Percentiles rank a stretch among this genome's conserved stretches.
phyloP scores from a whole-genome alignment of 2,797 vertebrate species.

The Lacerta bilineata region DNA sequence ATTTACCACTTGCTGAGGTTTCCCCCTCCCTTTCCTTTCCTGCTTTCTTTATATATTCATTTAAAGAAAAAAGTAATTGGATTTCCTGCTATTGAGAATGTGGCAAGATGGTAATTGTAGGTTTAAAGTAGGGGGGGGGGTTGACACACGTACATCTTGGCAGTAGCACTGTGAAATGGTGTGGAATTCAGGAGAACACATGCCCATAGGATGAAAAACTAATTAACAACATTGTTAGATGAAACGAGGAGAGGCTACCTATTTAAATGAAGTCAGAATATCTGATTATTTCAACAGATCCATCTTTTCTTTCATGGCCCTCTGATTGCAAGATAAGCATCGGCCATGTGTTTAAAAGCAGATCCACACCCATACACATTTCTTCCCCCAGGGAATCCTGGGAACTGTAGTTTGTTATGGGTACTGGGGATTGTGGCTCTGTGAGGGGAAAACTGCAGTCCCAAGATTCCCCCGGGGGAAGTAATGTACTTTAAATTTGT shows the following conservation, averaged over 20 bases:
- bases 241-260: slow-evolving; percentile 4
- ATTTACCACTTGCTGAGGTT: slow-evolving; percentile 37
- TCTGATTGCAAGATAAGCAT: too few species aligned
- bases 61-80: slow-evolving; percentile 32
- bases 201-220: slow-evolving; percentile 27
- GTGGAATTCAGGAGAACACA: not conserved
- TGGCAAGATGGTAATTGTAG: slow-evolving; percentile 8
- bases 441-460: too few species aligned
- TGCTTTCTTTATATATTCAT: slow-evolving; percentile 17
- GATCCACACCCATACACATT: too few species aligned
- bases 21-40: not conserved
- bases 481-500: too few species aligned
- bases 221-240: not conserved
- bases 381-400: too few species aligned
- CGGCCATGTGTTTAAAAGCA: too few species aligned
- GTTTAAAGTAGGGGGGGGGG: not conserved
- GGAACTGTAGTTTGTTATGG: too few species aligned
- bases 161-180: not conserved
- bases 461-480: too few species aligned
- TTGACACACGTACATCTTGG: not conserved
- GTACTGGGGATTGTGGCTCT: too few species aligned
- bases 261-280: not conserved
- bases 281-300: slow-evolving; percentile 35
- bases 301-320: not conserved
- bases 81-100: slow-evolving; percentile 42